Evolutionary conservation across 2,888 invertebrate species (phyloP).

Genomic region (Yponomeuta malinellus): DNA sequence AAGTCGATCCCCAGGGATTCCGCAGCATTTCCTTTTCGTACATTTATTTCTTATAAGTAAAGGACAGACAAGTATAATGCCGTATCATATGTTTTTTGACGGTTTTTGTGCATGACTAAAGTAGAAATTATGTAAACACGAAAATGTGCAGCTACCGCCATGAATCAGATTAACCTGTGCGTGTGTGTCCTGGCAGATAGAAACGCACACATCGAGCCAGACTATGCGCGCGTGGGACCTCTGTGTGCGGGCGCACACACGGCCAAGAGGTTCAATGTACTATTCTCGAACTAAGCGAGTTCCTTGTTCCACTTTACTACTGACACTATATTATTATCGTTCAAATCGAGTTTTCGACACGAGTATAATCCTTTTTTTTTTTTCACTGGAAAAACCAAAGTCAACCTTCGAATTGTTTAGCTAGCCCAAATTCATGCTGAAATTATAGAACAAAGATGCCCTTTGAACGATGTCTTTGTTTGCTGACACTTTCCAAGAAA

Average conservation of each 20-base stretch:
- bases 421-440: no score
- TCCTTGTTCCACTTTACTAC: slow-evolving; percentile 75
- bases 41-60: no score
- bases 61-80: no score
- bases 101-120: neutral
- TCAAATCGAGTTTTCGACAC: slow-evolving; percentile 62
- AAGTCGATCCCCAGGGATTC: no score
- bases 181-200: slow-evolving; percentile 27
- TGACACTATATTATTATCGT: slow-evolving; percentile 72
- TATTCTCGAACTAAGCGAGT: slow-evolving; percentile 70
- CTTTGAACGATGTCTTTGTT: neutral
- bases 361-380: slow-evolving; percentile 25
- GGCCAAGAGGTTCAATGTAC: slow-evolving; percentile 63
- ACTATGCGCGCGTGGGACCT: slow-evolving; percentile 22
- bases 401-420: neutral
- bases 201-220: slow-evolving; percentile 32
- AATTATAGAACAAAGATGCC: neutral
- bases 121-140: neutral
- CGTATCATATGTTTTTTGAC: neutral
- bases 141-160: slow-evolving; percentile 35
- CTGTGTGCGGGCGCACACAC: slow-evolving; percentile 39
- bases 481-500: neutral
- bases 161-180: slow-evolving; percentile 56
- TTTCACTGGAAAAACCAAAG: slow-evolving; percentile 29
- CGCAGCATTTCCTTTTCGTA: no score